Evolutionary conservation across 2,113 vertebrate species (phyloP).

Genomic region (Silurus glanis): DNA sequence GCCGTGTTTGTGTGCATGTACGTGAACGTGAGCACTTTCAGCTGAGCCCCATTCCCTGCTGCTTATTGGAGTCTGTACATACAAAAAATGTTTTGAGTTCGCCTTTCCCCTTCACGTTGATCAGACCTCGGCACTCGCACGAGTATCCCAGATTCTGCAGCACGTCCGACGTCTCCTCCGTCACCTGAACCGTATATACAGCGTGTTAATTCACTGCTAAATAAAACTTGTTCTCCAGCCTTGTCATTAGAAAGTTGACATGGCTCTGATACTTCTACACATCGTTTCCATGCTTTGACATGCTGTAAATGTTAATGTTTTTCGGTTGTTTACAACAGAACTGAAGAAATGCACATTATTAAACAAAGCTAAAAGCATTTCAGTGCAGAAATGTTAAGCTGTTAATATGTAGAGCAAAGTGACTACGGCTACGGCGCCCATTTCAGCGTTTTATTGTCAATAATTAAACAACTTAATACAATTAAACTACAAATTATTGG

Average conservation of each 20-base stretch:
- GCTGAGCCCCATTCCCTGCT: constrained; percentile 84
- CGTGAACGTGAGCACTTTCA: constrained; percentile 63
- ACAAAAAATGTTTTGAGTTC: constrained; percentile 95
- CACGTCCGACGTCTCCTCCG: constrained; percentile 85
- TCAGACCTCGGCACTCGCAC: constrained; percentile 91
- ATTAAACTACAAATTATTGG: not conserved
- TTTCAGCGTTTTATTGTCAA: not conserved
- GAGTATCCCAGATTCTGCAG: constrained; percentile 88
- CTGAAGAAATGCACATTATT: not conserved
- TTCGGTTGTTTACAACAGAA: not conserved
- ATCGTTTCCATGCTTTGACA: not conserved
- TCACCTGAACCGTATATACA: constrained; percentile 75
- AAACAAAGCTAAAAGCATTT: not conserved
- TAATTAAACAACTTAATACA: not conserved
- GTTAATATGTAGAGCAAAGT: not conserved
- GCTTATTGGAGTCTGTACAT: constrained; percentile 92
- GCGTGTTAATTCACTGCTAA: not conserved
- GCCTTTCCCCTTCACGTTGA: constrained; percentile 96
- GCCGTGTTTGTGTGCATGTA: not conserved
- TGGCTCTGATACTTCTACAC: not conserved
- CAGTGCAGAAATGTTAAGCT: not conserved
- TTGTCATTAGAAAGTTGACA: not conserved
- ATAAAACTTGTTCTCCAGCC: not conserved
- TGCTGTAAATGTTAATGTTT: not conserved
- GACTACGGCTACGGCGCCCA: not conserved